Conservation (phyloP, 2,888 invertebrate species). For the Xanthorhoe spadicearia region DNA sequence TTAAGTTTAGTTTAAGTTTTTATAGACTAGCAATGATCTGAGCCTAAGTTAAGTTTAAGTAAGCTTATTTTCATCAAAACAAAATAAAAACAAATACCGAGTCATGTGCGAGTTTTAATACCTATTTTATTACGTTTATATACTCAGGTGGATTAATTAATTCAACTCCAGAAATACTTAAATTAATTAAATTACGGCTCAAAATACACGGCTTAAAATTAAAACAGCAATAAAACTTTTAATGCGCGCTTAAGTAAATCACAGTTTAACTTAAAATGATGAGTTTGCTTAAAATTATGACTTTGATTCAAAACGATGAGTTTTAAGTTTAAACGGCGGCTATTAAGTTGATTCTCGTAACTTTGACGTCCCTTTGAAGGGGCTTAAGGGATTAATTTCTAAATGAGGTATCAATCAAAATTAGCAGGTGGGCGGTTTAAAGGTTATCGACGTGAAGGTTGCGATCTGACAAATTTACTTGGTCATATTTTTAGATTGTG, state of each 20-base stretch:
- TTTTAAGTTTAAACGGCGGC: conserved; percentile 34
- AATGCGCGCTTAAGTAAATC: conserved; percentile 53
- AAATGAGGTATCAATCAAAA: conserved; percentile 32
- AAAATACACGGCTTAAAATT: conserved; percentile 52
- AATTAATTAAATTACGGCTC: conserved; percentile 15
- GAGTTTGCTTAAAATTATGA: conserved; percentile 33
- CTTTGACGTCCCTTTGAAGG: conserved; percentile 27
- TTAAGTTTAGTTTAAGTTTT: no score
- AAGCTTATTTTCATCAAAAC: no score
- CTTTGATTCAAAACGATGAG: conserved; percentile 34
- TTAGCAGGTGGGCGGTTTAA: conserved; percentile 14
- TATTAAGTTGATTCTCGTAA: conserved; percentile 34
- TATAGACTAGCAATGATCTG: no score
- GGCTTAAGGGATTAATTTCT: conserved; percentile 16
- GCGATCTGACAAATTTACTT: no score
- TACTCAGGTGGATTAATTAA: conserved; percentile 7
- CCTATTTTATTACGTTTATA: background rate
- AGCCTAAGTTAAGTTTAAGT: no score
- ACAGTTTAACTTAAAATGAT: conserved; percentile 49
- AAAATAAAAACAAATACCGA: no score
- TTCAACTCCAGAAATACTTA: background rate
- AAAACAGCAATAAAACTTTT: conserved; percentile 57
- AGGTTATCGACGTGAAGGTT: background rate
- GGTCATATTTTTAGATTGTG: no score
- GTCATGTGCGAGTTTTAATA: background rate